A percentile compares a stretch with the other conserved stretches of the same genome.
Evolutionary conservation across 2,888 invertebrate genomes (phyloP).

Genomic region (Stenoptilia bipunctidactyla): DNA sequence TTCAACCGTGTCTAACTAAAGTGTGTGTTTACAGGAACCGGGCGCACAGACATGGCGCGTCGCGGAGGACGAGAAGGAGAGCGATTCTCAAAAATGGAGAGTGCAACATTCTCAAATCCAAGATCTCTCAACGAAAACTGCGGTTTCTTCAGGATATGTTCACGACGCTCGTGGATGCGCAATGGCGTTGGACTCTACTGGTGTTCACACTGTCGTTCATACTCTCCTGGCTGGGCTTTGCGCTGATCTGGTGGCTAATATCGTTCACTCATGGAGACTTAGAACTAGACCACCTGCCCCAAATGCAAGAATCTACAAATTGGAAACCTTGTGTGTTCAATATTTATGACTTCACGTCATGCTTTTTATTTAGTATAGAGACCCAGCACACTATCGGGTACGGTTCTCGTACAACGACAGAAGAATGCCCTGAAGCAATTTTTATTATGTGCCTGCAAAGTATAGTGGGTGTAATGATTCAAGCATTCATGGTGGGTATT

Average conservation of each 20-base stretch:
- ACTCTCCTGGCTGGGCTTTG: conserved; percentile 87
- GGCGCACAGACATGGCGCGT: conserved; percentile 75
- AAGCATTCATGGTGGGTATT: conserved; percentile 84
- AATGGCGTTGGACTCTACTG: conserved; percentile 93
- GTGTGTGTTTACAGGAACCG: conserved; percentile 73
- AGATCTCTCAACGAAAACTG: conserved; percentile 83
- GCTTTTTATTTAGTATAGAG: conserved; percentile 92
- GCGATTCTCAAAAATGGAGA: conserved; percentile 96
- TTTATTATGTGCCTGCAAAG: conserved; percentile 92
- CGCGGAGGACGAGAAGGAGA: conserved; percentile 81
- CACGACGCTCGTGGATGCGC: conserved; percentile 90
- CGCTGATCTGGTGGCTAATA: conserved; percentile 89
- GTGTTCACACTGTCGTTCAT: conserved; percentile 90
- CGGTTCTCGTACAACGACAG: conserved; percentile 87
- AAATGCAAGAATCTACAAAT: conserved; percentile 56
- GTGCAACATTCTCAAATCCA: conserved; percentile 93
- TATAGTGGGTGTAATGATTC: conserved; percentile 87
- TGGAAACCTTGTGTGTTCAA: conserved; percentile 88
- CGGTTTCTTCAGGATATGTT: conserved; percentile 87
- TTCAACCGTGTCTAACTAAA: conserved; percentile 13
- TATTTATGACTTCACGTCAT: conserved; percentile 86
- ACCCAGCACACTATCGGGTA: conserved; percentile 94
- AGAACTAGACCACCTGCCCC: conserved; percentile 69
- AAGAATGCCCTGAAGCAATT: conserved; percentile 91
- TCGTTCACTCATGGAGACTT: conserved; percentile 89